phyloP scores from a whole-genome alignment of 2,888 invertebrate genomes.

The Platynereis dumerilii region DNA sequence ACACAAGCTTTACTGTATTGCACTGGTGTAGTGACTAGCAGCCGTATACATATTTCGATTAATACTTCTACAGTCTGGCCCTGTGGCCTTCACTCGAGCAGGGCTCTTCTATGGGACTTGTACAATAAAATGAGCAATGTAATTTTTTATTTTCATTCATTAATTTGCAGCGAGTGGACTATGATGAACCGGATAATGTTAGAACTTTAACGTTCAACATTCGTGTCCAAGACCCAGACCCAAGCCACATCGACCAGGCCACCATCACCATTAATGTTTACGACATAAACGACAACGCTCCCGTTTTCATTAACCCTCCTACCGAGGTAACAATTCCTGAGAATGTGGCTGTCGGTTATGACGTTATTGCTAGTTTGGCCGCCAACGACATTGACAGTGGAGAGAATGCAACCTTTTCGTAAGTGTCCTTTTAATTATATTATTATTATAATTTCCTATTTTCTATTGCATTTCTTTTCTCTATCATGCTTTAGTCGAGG shows the following conservation, averaged over 20 bases:
- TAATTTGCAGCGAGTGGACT: constrained; percentile 35
- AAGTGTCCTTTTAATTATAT: constrained; percentile 29
- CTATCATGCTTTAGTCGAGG: too few relatives aligned
- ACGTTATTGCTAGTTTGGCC: constrained; percentile 84
- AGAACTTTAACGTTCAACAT: constrained; percentile 25
- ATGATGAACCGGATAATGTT: constrained; percentile 22
- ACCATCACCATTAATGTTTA: constrained; percentile 64
- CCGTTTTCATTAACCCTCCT: constrained; percentile 71
- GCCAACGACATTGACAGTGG: constrained; percentile 96
- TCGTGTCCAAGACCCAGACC: constrained; percentile 26
- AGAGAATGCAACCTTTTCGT: constrained; percentile 66
- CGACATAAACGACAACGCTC: constrained; percentile 97
- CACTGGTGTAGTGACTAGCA: too few relatives aligned
- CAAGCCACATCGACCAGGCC: constrained; percentile 18
- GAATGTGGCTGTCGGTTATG: constrained; percentile 88
- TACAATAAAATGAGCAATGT: too few relatives aligned
- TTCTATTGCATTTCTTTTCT: too few relatives aligned
- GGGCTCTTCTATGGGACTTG: too few relatives aligned
- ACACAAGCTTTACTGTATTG: too few relatives aligned
- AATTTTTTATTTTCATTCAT: too few relatives aligned
- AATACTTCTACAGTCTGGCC: too few relatives aligned
- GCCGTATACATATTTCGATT: too few relatives aligned
- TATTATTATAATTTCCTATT: constrained; percentile 11
- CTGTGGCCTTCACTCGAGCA: too few relatives aligned
- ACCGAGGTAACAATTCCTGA: constrained; percentile 75